These are phyloP conservation scores for Agrochola lota DNA, from an alignment of 2,888 invertebrate species.

Conservation along the genomic window DNA sequence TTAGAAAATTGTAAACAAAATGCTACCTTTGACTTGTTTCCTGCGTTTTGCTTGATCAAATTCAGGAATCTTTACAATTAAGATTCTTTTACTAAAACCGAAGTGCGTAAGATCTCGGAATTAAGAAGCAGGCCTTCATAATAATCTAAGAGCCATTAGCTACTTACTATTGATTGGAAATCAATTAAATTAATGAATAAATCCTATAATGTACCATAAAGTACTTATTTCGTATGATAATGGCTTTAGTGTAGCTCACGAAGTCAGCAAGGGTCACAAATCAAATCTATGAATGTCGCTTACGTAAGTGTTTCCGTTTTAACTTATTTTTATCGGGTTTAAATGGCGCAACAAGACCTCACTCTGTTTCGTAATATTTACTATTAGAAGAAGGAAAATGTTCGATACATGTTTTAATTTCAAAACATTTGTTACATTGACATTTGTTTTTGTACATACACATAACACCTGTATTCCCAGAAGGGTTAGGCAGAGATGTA, in stretches of 20 bases:
- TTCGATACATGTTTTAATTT: neutral
- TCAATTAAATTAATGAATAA: neutral
- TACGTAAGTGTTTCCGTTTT: constrained; percentile 15
- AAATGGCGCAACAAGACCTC: constrained; percentile 27
- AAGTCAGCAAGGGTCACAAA: constrained; percentile 11
- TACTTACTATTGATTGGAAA: neutral
- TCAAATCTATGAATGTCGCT: constrained; percentile 31
- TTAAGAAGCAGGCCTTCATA: neutral
- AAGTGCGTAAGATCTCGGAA: too few relatives aligned
- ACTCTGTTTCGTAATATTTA: constrained; percentile 5
- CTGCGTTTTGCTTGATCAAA: neutral
- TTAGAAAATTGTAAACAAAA: neutral
- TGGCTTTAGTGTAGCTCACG: constrained; percentile 9
- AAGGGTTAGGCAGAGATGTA: too few relatives aligned
- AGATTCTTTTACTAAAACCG: too few relatives aligned
- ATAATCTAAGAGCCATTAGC: neutral
- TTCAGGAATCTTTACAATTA: neutral
- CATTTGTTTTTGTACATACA: neutral
- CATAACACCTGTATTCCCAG: too few relatives aligned
- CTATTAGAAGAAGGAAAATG: neutral
- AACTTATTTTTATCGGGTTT: constrained; percentile 17
- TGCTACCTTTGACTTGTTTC: neutral
- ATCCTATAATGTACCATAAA: neutral
- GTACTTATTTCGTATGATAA: neutral
- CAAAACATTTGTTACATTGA: neutral